These are phyloP conservation scores for Actenoides hombroni DNA, from an alignment of 2,113 vertebrate species.

Conservation along the genomic window DNA sequence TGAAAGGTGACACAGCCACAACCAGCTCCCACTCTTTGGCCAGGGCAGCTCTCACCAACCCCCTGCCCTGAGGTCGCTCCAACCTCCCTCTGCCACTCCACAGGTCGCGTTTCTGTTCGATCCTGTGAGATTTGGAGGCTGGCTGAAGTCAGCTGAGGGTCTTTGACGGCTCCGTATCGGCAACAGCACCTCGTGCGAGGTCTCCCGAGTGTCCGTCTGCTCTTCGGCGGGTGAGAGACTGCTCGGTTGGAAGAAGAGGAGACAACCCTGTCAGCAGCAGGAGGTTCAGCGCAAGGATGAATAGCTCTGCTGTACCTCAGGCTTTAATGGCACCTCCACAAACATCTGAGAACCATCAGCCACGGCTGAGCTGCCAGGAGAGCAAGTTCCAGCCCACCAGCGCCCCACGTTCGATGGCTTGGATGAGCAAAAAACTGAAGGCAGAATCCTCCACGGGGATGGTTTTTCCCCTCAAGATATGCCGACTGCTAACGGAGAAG, in stretches of 20 bases:
- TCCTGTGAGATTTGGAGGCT: not conserved
- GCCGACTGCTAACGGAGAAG: not conserved
- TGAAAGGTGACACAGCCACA: accelerated
- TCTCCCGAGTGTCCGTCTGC: not conserved
- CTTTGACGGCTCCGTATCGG: not conserved
- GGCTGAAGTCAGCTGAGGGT: not conserved
- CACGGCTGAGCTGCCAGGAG: not conserved
- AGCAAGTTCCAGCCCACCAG: not conserved
- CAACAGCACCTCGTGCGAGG: not conserved
- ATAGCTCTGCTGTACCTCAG: accelerated
- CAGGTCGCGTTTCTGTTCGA: not conserved
- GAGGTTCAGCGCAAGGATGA: not conserved
- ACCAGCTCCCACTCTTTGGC: not conserved
- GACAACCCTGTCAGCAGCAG: not conserved
- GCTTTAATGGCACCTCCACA: not conserved
- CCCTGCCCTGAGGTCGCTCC: not conserved
- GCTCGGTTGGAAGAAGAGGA: not conserved
- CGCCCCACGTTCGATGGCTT: accelerated
- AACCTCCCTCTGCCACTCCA: not conserved
- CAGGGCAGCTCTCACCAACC: not conserved
- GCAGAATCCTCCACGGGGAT: not conserved
- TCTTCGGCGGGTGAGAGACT: not conserved
- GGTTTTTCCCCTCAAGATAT: not conserved
- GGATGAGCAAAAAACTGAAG: not conserved
- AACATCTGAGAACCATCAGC: not conserved